Percentiles rank a stretch among this genome's conserved stretches.
These are phyloP conservation scores for Rhamphomyia laevipes DNA, from an alignment of 2,888 invertebrate species.

Conservation along the genomic window DNA sequence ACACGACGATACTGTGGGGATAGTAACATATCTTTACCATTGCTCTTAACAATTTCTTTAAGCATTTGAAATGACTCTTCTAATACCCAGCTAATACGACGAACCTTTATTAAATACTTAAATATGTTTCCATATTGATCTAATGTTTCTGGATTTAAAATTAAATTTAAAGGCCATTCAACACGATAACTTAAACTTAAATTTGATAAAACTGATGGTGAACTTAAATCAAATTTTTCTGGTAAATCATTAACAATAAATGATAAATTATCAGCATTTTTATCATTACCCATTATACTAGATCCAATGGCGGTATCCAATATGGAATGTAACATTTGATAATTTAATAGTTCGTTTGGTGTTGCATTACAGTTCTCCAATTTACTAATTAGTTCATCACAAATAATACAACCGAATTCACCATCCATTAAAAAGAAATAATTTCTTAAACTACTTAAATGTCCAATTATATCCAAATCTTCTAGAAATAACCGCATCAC, in stretches of 20 bases:
- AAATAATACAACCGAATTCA: constrained; percentile 62
- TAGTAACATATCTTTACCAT: constrained; percentile 40
- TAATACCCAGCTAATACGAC: constrained; percentile 63
- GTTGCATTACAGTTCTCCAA: constrained; percentile 47
- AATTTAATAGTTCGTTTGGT: constrained; percentile 57
- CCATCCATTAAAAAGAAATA: constrained; percentile 72
- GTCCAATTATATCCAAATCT: constrained; percentile 48
- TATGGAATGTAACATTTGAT: constrained; percentile 54
- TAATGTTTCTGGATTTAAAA: constrained; percentile 58
- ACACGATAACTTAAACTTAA: constrained; percentile 58
- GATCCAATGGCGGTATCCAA: constrained; percentile 56
- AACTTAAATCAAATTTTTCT: constrained; percentile 48
- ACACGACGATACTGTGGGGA: constrained; percentile 59
- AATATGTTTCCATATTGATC: constrained; percentile 62
- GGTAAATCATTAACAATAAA: constrained; percentile 51
- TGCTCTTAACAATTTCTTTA: constrained; percentile 46
- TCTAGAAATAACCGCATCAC: constrained; percentile 57
- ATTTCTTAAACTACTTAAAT: constrained; percentile 60
- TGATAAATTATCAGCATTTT: constrained; percentile 49
- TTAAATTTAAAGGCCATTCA: constrained; percentile 66
- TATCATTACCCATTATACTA: constrained; percentile 51
- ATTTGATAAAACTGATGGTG: constrained; percentile 55
- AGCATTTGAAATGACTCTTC: constrained; percentile 57
- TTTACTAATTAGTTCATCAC: constrained; percentile 54
- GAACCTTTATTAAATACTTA: constrained; percentile 61